Base-by-base conservation (phyloP, 2,113 vertebrate species). In the Mixornis gularis region DNA sequence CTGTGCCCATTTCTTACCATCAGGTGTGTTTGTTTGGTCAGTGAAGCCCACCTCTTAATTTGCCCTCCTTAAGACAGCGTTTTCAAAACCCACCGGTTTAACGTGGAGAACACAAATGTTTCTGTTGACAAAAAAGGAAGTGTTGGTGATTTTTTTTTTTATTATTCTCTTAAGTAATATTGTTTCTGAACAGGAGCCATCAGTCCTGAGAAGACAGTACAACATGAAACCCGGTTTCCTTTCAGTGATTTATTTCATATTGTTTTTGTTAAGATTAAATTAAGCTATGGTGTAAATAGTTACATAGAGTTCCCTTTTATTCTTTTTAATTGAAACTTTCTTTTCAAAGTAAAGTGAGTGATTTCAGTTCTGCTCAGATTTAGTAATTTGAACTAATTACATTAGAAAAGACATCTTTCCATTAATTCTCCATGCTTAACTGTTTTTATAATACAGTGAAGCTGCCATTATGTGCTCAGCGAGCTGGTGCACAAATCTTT, bases 1-100 rank as follows among this genome's bases (percentile, higher is more conserved):
- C 99, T 0, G 98, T 99, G 68, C 98, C 98, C 68, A 98, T 99
- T 94, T 99, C 99, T 74, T 99, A 98, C 95, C 98, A 98, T 84
- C 99, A 99, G 98, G 99, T 99, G 82, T 29, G 91, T 95, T 73
- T 29, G 32, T 63, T 81, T 60, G 64, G 17, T 27, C n/a, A 20
- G 5, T 13, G 29, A 44, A 52, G 55, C 19, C 60, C 59, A 13
- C 30, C 20, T 34, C 53, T 71, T 36, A 13, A 7, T 74, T 56
- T 63, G 20, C 29, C 49, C 81, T 70, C 40, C 69, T 25, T 5
- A 46, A 69, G 38, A 44, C 21, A 1, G 17, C 10, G n/a, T 76
- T 88, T 77, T 43, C n/a, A 24, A 88, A 92, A 72, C n/a, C 14
- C 0, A 0, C 2, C 0, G 0, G 38, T 74, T 73, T 69, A 49